Evolutionary conservation across 1,140 invertebrate genomes (phyloP).

Genomic region (Stegodyphus dumicola): DNA sequence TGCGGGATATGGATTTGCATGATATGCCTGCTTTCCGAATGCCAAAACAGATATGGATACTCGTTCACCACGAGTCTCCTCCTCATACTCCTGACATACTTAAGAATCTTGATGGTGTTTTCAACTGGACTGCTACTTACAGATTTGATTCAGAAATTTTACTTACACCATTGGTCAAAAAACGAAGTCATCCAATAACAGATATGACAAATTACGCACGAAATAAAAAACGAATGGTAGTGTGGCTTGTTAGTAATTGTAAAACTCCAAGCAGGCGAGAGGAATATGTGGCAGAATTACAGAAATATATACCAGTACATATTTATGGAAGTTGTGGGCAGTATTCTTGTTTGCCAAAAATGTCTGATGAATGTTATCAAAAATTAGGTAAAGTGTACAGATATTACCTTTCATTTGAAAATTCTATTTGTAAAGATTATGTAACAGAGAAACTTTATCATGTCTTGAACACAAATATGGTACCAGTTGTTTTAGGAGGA

Average conservation of each 20-base stretch:
- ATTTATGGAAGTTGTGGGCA: constrained; percentile 77
- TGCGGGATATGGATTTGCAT: constrained; percentile 59
- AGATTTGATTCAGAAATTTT: constrained; percentile 72
- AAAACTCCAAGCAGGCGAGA: constrained; percentile 71
- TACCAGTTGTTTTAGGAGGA: constrained; percentile 68
- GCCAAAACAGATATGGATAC: constrained; percentile 62
- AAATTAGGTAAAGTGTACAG: constrained; percentile 64
- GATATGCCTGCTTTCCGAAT: constrained; percentile 67
- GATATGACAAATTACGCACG: background rate
- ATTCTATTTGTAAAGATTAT: constrained; percentile 68
- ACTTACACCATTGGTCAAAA: constrained; percentile 55
- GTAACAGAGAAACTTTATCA: constrained; percentile 69
- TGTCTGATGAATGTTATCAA: constrained; percentile 63
- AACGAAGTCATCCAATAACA: background rate
- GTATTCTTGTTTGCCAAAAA: constrained; percentile 50
- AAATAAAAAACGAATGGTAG: constrained; percentile 66
- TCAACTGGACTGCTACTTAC: constrained; percentile 76
- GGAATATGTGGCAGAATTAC: constrained; percentile 72
- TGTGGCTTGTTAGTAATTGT: constrained; percentile 78
- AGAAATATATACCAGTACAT: constrained; percentile 74
- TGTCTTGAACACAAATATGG: constrained; percentile 64
- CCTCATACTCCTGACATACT: constrained; percentile 61
- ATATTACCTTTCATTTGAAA: constrained; percentile 68
- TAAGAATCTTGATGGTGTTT: constrained; percentile 64
- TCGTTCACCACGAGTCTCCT: constrained; percentile 64